Conservation (phyloP, 2,888 invertebrate genomes). For the Exephanes ischioxanthus region DNA sequence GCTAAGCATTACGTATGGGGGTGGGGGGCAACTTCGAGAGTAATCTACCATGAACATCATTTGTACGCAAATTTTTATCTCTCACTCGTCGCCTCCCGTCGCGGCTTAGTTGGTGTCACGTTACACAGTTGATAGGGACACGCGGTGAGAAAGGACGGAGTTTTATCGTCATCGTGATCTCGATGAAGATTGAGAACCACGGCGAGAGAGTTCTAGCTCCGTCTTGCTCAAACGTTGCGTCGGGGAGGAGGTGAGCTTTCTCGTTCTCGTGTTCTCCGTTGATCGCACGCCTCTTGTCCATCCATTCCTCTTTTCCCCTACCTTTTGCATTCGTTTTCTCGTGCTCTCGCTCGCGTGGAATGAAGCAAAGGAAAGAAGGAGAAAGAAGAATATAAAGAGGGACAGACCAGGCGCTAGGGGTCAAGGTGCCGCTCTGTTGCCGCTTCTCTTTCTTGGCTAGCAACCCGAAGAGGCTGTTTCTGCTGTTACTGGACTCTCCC, state of each 20-base stretch:
- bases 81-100: background rate
- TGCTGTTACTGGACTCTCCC: conserved; percentile 52
- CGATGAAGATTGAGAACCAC: conserved; percentile 64
- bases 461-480: conserved; percentile 67
- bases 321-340: conserved; percentile 60
- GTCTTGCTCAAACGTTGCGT: conserved; percentile 20
- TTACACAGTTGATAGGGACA: background rate
- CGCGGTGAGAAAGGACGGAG: background rate
- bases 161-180: conserved; percentile 36
- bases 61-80: conserved; percentile 11
- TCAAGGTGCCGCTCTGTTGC: conserved; percentile 78
- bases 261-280: conserved; percentile 61
- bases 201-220: conserved; percentile 37
- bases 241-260: conserved; percentile 64
- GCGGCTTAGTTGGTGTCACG: background rate
- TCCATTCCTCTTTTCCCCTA: conserved; percentile 44
- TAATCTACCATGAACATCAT: background rate
- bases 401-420: conserved; percentile 67
- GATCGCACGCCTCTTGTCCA: conserved; percentile 57
- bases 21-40: background rate
- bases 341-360: conserved; percentile 32
- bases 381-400: conserved; percentile 31
- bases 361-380: conserved; percentile 30
- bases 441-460: conserved; percentile 76
- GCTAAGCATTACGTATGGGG: too few species aligned